These are phyloP conservation scores for Eledona agricola DNA, from an alignment of 2,888 invertebrate genomes.

Conservation along the genomic window DNA sequence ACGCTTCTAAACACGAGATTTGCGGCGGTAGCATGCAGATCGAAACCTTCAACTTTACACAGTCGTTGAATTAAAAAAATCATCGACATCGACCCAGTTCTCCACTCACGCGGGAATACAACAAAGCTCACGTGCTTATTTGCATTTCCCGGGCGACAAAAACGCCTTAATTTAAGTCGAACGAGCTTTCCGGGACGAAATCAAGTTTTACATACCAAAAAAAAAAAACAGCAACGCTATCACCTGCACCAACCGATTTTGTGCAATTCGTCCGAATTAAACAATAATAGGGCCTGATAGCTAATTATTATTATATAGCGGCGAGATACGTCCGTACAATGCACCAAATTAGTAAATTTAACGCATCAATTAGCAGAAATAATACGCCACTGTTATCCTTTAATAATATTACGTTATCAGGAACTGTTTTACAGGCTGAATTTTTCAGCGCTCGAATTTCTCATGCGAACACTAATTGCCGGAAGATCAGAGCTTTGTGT, in stretches of 20 bases:
- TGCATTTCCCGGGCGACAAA: conserved; percentile 28
- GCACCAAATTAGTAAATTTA: conserved; percentile 12
- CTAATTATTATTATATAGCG: conserved; percentile 13
- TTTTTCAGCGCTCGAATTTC: no score
- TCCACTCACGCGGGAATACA: conserved; percentile 27
- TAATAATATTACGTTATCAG: no score
- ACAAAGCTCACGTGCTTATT: conserved; percentile 33
- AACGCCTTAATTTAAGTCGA: conserved; percentile 26
- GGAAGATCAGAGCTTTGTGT: no score
- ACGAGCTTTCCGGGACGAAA: conserved; percentile 10
- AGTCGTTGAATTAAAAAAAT: conserved; percentile 15
- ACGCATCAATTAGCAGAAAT: conserved; percentile 13
- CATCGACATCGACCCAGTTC: conserved; percentile 35
- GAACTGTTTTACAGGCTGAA: no score
- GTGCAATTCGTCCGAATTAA: conserved; percentile 8
- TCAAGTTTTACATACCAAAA: conserved; percentile 8
- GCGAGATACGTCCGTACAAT: conserved; percentile 7
- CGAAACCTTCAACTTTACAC: conserved; percentile 31
- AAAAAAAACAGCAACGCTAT: conserved; percentile 7
- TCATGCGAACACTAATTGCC: no score
- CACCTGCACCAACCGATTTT: conserved; percentile 3
- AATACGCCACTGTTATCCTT: conserved; percentile 6
- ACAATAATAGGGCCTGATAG: conserved; percentile 4
- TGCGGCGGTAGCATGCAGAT: conserved; percentile 24
- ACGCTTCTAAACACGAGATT: conserved; percentile 31